These are phyloP conservation scores for Pavo muticus DNA, from an alignment of 2,113 vertebrate species.

Conservation along the genomic window DNA sequence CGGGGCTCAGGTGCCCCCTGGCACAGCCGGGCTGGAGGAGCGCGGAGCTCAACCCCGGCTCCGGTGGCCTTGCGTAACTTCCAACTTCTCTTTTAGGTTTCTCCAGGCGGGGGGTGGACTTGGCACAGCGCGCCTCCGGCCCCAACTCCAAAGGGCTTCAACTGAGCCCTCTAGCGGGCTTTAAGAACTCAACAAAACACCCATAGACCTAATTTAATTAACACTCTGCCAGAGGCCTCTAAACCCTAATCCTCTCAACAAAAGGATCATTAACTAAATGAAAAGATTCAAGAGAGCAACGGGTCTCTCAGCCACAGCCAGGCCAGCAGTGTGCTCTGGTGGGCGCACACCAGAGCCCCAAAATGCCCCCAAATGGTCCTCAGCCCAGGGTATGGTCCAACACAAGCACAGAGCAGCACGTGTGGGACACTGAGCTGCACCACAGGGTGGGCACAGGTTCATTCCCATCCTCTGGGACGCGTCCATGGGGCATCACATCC, in stretches of 20 bases:
- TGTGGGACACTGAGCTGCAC: too few species aligned
- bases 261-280: constrained; percentile 59
- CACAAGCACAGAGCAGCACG: accelerated
- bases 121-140: neutral
- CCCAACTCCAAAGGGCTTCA: neutral
- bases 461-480: neutral
- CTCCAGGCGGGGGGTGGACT: neutral
- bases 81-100: neutral
- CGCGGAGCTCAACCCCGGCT: accelerated
- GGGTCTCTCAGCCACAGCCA: neutral
- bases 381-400: accelerated
- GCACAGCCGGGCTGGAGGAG: neutral
- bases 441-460: accelerated
- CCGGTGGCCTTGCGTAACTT: neutral
- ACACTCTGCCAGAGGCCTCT: constrained; percentile 41
- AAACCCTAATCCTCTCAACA: constrained; percentile 53
- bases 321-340: neutral
- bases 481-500: neutral
- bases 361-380: neutral
- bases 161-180: constrained; percentile 62
- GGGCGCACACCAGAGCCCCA: accelerated
- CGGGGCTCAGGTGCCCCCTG: accelerated
- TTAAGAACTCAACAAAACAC: neutral
- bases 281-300: constrained; percentile 10
- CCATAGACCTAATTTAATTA: constrained; percentile 59